Conservation (phyloP, 2,888 invertebrate species). For the Craniophora ligustri region DNA sequence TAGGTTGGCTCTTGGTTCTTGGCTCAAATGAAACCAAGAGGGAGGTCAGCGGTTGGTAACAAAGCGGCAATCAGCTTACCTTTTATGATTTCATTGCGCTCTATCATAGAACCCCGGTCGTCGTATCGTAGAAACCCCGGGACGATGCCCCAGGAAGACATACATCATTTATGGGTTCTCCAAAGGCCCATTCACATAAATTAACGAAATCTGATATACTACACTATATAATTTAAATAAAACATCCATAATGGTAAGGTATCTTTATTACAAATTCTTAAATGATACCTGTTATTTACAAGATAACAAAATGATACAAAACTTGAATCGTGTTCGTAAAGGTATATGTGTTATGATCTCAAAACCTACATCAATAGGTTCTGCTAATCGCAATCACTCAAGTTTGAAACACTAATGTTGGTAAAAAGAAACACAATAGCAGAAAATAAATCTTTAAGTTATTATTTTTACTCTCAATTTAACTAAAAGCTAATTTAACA, state of each 20-base stretch:
- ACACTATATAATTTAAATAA: too few species aligned
- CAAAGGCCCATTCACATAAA: too few species aligned
- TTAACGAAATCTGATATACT: too few species aligned
- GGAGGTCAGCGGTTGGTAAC: too few species aligned
- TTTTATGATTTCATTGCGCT: too few species aligned
- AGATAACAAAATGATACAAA: conserved; percentile 75
- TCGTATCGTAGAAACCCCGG: too few species aligned
- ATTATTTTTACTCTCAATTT: conserved; percentile 52
- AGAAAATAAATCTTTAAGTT: conserved; percentile 47
- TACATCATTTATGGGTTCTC: too few species aligned
- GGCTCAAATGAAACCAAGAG: too few species aligned
- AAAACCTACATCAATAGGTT: conserved; percentile 35
- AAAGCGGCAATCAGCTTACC: too few species aligned
- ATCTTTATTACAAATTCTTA: conserved; percentile 83
- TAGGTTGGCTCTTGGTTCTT: too few species aligned
- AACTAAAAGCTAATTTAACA: conserved; percentile 62
- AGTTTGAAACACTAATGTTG: conserved; percentile 37
- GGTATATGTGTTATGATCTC: conserved; percentile 34
- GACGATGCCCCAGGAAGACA: too few species aligned
- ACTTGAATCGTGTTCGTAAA: conserved; percentile 51
- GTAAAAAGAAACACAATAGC: conserved; percentile 38
- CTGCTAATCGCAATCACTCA: conserved; percentile 40
- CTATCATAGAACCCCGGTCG: too few species aligned
- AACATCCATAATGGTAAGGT: conserved; percentile 74
- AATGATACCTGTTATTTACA: conserved; percentile 77